phyloP scores from a whole-genome alignment of 2,888 invertebrate species.

The Scaptomyza cyrtandrae region DNA sequence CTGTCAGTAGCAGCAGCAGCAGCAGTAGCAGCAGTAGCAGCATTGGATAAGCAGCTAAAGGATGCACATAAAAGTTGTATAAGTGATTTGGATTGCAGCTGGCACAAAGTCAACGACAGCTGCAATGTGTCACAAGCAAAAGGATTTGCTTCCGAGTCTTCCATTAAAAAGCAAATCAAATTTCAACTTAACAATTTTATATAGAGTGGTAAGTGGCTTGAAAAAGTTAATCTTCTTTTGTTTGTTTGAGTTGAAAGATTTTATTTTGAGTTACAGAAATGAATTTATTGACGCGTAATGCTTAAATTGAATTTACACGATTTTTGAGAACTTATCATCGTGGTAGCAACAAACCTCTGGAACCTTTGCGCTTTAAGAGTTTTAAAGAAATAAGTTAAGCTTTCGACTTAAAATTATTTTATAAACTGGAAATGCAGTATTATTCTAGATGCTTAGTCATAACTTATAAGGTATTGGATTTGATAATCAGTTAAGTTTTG shows the following conservation, averaged over 20 bases:
- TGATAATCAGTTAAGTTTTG: too few species aligned
- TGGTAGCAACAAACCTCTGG: too few species aligned
- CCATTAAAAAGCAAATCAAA: constrained; percentile 59
- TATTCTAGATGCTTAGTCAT: too few species aligned
- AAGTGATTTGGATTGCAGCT: constrained; percentile 55
- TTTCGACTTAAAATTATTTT: too few species aligned
- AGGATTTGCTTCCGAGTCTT: constrained; percentile 9
- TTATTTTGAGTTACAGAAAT: background rate
- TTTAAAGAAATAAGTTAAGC: too few species aligned
- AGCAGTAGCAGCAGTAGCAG: constrained; percentile 43
- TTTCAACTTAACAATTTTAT: constrained; percentile 41
- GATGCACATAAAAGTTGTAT: constrained; percentile 60
- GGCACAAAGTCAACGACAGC: constrained; percentile 21
- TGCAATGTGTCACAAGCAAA: constrained; percentile 7
- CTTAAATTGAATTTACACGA: too few species aligned
- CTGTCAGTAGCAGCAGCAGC: constrained; percentile 31
- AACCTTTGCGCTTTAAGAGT: too few species aligned
- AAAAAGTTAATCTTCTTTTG: background rate
- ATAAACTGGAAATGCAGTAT: too few species aligned
- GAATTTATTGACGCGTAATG: too few species aligned
- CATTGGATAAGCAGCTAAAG: constrained; percentile 50
- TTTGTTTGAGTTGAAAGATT: background rate
- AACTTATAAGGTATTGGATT: too few species aligned
- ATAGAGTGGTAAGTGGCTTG: constrained; percentile 16
- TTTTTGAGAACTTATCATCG: too few species aligned